phyloP scores from a whole-genome alignment of 1,140 invertebrate genomes.

The Ostrea edulis region DNA sequence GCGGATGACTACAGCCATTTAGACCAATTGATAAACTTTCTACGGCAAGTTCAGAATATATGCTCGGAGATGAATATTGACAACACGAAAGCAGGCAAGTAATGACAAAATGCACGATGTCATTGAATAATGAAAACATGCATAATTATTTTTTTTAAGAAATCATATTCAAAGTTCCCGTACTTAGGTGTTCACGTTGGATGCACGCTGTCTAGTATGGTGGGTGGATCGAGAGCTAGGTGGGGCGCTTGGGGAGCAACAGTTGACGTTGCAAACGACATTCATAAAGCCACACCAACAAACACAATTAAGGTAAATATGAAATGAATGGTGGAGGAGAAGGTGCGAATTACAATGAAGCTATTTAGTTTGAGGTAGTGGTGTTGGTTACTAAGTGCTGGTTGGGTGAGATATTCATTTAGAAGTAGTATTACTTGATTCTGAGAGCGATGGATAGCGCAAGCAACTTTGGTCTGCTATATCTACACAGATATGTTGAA shows the following conservation, averaged over 20 bases:
- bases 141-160: not conserved
- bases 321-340: not conserved
- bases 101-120: not conserved
- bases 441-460: too few relatives aligned
- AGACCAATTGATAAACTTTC: not conserved
- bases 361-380: too few relatives aligned
- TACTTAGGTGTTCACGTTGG: not conserved
- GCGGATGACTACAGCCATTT: not conserved
- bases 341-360: too few relatives aligned
- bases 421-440: too few relatives aligned
- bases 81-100: not conserved
- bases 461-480: too few relatives aligned
- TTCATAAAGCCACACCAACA: not conserved
- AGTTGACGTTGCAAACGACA: not conserved
- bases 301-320: not conserved
- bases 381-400: too few relatives aligned
- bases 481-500: too few relatives aligned
- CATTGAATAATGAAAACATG: not conserved
- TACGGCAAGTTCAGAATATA: not conserved
- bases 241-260: not conserved
- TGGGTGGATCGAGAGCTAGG: not conserved
- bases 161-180: not conserved
- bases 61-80: conserved; percentile 2
- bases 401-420: too few relatives aligned
- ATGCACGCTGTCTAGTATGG: not conserved